Percentiles rank a stretch among this genome's conserved stretches.
phyloP scores from a whole-genome alignment of 53 echinoderm and acorn worm genomes.

The Echinometra lucunter region DNA sequence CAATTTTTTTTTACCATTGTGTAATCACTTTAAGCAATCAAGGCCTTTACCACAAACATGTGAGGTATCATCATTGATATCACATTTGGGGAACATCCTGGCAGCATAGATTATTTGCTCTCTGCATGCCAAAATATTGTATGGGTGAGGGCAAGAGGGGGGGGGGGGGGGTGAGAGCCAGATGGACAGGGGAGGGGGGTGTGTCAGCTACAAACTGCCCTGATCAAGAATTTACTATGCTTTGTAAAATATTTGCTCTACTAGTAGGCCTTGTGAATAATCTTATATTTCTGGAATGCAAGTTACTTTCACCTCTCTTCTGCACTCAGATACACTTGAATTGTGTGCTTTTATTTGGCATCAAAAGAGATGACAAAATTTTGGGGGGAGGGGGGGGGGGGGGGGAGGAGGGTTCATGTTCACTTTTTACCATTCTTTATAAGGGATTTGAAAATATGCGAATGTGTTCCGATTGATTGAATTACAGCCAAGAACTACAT shows the following conservation, averaged over 20 bases:
- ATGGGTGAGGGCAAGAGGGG: not conserved
- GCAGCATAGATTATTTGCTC: not conserved
- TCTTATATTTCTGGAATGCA: not conserved
- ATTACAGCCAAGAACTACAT: slow-evolving; percentile 14
- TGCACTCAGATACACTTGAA: not conserved
- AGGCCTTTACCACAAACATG: slow-evolving; percentile 1
- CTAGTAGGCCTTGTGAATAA: not conserved
- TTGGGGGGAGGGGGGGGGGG: too few relatives aligned
- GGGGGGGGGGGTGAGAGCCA: not conserved
- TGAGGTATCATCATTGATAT: not conserved
- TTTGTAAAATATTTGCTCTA: not conserved
- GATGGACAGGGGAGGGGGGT: not conserved
- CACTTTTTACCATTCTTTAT: not conserved
- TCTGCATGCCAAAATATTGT: not conserved
- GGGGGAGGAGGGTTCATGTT: not conserved
- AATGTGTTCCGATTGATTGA: not conserved
- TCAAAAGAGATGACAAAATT: not conserved
- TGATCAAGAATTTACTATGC: not conserved
- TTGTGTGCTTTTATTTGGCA: not conserved
- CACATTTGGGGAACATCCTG: not conserved
- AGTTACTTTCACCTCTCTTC: not conserved
- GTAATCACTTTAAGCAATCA: not conserved
- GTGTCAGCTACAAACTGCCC: not conserved
- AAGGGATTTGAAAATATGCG: not conserved
- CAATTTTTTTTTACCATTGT: too few relatives aligned